Evolutionary conservation across 2,113 vertebrate genomes (phyloP).

Genomic region (Panthera tigris): DNA sequence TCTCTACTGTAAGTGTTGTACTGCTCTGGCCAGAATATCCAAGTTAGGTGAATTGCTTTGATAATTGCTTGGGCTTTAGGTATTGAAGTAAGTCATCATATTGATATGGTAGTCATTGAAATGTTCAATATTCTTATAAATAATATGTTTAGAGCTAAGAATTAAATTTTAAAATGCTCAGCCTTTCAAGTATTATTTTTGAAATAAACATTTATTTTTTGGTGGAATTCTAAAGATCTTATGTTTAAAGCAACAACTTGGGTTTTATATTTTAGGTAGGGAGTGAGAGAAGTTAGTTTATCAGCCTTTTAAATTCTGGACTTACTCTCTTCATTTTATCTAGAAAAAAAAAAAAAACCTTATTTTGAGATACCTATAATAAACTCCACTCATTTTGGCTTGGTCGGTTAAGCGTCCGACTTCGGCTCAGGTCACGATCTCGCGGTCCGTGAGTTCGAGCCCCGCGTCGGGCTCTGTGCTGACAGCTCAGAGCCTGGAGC

Average conservation of each 20-base stretch:
- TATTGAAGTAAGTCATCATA: not conserved
- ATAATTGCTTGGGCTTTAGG: not conserved
- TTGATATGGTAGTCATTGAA: not conserved
- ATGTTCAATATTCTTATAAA: slow-evolving; percentile 43
- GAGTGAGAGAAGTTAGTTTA: slow-evolving; percentile 24
- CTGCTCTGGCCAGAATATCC: not conserved
- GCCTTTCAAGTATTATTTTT: slow-evolving; percentile 31
- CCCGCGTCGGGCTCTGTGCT: too few species aligned
- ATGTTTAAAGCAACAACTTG: slow-evolving; percentile 8
- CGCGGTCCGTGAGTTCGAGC: too few species aligned
- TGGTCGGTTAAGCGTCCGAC: too few species aligned
- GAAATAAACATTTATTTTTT: slow-evolving; percentile 1
- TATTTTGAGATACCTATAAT: not conserved
- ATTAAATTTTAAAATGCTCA: not conserved
- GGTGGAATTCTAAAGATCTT: slow-evolving; percentile 19
- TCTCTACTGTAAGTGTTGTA: not conserved
- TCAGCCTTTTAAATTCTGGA: not conserved
- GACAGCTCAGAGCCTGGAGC: too few species aligned
- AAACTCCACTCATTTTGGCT: not conserved
- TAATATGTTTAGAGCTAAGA: not conserved
- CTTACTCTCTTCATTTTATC: not conserved
- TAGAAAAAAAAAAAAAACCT: not conserved
- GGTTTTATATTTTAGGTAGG: slow-evolving; percentile 15
- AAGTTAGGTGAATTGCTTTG: not conserved
- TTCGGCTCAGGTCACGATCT: too few species aligned